phyloP scores from a whole-genome alignment of 2,888 invertebrate species.

The Eilema sororculum region DNA sequence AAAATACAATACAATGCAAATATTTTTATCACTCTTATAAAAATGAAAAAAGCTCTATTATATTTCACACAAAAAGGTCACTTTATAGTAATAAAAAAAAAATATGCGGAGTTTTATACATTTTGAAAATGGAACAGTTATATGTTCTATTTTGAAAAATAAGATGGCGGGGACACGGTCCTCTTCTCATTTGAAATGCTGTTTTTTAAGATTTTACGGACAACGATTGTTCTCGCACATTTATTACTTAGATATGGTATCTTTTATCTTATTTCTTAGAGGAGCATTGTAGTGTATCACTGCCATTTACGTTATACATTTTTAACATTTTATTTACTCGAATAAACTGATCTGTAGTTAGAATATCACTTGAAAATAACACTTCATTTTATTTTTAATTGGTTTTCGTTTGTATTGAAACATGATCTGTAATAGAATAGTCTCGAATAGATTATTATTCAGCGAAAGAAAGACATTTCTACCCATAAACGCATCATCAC shows the following conservation, averaged over 20 bases:
- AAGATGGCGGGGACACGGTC: background rate
- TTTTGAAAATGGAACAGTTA: background rate
- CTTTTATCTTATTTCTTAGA: background rate
- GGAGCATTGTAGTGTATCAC: background rate
- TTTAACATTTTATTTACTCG: conserved; percentile 1
- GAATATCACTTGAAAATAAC: background rate
- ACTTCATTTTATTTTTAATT: too few species aligned
- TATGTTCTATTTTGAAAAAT: background rate
- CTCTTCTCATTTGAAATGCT: background rate
- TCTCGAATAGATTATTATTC: background rate
- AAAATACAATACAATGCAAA: too few species aligned
- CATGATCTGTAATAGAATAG: background rate
- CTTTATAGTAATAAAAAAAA: too few species aligned
- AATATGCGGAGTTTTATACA: background rate
- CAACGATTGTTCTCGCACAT: conserved; percentile 16
- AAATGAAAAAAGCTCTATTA: too few species aligned
- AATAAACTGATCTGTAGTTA: background rate
- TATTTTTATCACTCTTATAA: too few species aligned
- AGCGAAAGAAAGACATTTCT: background rate
- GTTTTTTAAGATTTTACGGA: conserved; percentile 9
- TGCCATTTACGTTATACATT: background rate
- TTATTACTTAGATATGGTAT: background rate
- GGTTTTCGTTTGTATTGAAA: background rate
- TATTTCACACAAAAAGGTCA: too few species aligned
- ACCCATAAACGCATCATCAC: background rate